phyloP scores from a whole-genome alignment of 2,113 vertebrate genomes.

The Phainopepla nitens region DNA sequence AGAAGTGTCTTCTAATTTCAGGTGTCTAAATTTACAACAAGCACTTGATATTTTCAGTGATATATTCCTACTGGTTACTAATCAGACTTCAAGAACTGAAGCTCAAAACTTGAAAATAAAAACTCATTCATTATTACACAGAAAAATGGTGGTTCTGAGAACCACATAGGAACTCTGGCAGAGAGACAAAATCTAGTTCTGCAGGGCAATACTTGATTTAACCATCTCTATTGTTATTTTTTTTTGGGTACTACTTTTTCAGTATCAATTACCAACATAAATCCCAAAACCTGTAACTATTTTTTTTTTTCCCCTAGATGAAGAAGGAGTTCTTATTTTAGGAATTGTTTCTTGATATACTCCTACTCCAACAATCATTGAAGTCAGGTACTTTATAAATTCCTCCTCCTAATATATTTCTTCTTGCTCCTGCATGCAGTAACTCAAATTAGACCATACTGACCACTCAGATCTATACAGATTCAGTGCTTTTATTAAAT shows the following conservation, averaged over 20 bases:
- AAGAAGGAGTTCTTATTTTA: neutral
- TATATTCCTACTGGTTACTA: neutral
- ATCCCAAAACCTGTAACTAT: neutral
- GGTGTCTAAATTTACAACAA: neutral
- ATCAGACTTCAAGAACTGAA: neutral
- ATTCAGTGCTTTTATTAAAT: neutral
- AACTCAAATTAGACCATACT: neutral
- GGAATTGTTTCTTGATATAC: neutral
- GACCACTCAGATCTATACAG: neutral
- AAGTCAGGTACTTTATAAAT: neutral
- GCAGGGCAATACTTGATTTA: neutral
- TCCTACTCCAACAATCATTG: neutral
- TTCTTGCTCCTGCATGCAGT: neutral
- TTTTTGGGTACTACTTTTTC: neutral
- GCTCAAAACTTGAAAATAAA: neutral
- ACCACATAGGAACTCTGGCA: neutral
- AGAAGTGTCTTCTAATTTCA: neutral
- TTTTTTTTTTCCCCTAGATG: neutral
- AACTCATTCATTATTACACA: neutral
- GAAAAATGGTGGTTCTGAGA: neutral
- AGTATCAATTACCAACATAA: neutral
- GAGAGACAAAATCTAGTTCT: neutral
- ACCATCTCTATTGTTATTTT: fast-evolving
- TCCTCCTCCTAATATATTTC: neutral
- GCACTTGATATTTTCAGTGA: neutral